Conservation (phyloP, 2,797 vertebrate genomes). For the Margarornis squamiger region DNA sequence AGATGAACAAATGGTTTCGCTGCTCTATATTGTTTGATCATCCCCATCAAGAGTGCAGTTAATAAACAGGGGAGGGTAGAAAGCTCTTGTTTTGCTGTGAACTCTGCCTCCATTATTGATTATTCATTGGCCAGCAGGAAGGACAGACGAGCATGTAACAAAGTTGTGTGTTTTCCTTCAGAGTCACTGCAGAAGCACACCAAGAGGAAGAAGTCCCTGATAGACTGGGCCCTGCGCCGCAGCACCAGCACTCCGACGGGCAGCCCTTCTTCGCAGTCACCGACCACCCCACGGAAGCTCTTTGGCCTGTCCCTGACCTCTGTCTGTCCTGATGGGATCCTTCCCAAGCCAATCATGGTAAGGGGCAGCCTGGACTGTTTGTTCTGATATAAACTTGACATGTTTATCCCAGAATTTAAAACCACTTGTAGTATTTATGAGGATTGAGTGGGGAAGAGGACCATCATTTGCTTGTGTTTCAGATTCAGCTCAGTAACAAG, state of each 20-base stretch:
- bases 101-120: neutral
- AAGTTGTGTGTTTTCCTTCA: conserved; percentile 14
- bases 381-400: neutral
- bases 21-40: neutral
- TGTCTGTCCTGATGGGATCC: conserved; percentile 76
- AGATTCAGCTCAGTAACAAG: neutral
- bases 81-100: neutral
- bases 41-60: neutral
- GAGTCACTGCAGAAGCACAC: conserved; percentile 73
- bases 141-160: neutral
- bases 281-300: conserved; percentile 71
- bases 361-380: neutral
- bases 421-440: neutral
- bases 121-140: neutral
- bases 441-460: neutral
- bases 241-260: conserved; percentile 57
- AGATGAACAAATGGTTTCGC: neutral
- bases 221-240: conserved; percentile 80
- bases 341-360: conserved; percentile 82
- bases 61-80: neutral
- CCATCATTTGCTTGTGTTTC: neutral
- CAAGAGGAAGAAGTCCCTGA: conserved; percentile 79
- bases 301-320: conserved; percentile 78
- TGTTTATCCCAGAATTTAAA: neutral
- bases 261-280: conserved; percentile 56